Evolutionary conservation across 2,797 vertebrate genomes (phyloP), one percentile per base, ranked within the genome.

Genomic region (Lacerta bilineata): DNA sequence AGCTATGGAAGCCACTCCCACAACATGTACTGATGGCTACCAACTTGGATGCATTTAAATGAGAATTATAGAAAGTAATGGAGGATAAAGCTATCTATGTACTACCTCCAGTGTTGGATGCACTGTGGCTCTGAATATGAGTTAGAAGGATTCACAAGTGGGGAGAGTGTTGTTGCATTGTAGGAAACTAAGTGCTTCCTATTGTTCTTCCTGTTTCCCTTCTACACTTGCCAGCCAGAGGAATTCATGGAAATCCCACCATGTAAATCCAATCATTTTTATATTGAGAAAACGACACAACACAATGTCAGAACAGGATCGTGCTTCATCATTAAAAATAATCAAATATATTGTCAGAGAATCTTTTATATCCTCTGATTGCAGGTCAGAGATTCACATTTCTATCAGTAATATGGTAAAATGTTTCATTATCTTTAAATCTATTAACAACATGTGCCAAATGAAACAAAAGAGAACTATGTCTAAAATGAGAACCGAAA

Each of bases 171-270:
- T 61, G 17, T 23, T 64, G 61, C 61, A 64, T 23, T 64, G 69
- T 55, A 78, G 17, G 10, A 78, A 88, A 83, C 29, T 33, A 74
- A 61, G 55, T 64, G 59, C 10, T 85, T 83, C n/a, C 72, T 80
- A 50, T 46, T 84, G 41, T 5, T 85, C 1, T 50, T 88, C 68
- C 29, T 18, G 17, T 59, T 72, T 61, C 68, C 39, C 4, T 79
- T 1, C 33, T 84, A 25, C 33, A 71, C 50, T 64, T 29, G 8
- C 18, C 39, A 75, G 36, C 7, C 41, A 46, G 27, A 80, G 27
- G 5, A 55, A 55, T 69, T 39, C 0, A 23, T 72, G 55, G 11
- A 80, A 80, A 85, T 23, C 3, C 43, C 29, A 8, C 61, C 36
- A 61, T 33, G 74, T 80, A 41, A 80, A 43, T 50, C 50, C 23